Evolutionary conservation across 2,888 invertebrate genomes (phyloP).

Genomic region (Atherix ibis): DNA sequence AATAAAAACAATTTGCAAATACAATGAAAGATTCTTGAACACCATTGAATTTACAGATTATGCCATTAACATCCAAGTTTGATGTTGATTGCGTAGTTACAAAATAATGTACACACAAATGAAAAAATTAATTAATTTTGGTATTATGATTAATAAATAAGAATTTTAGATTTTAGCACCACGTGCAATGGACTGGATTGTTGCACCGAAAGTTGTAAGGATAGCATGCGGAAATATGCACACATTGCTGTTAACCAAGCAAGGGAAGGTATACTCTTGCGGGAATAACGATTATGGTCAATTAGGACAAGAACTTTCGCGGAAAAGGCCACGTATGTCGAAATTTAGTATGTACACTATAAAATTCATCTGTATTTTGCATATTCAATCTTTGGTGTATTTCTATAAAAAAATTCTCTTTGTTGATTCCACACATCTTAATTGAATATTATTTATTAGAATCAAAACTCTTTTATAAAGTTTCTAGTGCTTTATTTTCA

Average conservation of each 20-base stretch:
- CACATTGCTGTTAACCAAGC: constrained; percentile 56
- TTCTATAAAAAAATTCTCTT: background rate
- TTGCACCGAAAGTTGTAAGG: constrained; percentile 37
- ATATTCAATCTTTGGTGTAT: background rate
- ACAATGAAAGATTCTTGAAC: no score
- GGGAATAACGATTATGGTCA: constrained; percentile 89
- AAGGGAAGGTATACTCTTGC: constrained; percentile 75
- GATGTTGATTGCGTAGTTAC: no score
- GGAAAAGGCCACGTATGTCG: constrained; percentile 52
- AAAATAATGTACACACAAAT: no score
- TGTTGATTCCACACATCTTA: no score
- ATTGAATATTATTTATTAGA: no score
- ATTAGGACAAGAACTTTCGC: constrained; percentile 56
- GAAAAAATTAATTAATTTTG: no score
- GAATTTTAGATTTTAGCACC: constrained; percentile 47
- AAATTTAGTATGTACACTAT: constrained; percentile 40
- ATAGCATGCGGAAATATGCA: constrained; percentile 70
- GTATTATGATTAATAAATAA: no score
- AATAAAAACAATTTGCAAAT: no score
- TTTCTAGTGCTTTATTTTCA: no score
- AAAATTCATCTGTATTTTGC: background rate
- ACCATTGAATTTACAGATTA: no score
- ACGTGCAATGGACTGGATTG: constrained; percentile 43
- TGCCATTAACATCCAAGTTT: no score
- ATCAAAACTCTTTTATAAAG: no score